Percentiles rank a stretch among this genome's conserved stretches.
Conservation (phyloP, 2,113 vertebrate species). For the Megalops atlanticus region DNA sequence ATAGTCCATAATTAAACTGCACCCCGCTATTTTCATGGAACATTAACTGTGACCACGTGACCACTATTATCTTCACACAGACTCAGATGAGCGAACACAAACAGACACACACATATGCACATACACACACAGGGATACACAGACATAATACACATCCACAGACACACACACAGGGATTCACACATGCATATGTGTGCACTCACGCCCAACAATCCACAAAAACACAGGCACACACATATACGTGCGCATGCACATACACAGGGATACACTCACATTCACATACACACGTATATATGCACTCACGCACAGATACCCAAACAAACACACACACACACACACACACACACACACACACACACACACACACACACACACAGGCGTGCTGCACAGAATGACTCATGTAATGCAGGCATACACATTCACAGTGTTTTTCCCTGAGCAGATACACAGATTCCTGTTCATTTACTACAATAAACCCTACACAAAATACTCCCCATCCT, state of each 20-base stretch:
- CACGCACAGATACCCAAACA: constrained; percentile 21
- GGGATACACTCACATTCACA: constrained; percentile 46
- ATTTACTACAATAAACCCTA: not conserved
- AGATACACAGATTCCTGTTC: not conserved
- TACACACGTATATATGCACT: constrained; percentile 20
- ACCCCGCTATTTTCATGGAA: constrained; percentile 96
- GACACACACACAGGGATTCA: constrained; percentile 29
- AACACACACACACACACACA: constrained; percentile 42
- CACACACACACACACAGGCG: constrained; percentile 45
- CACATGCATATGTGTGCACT: constrained; percentile 21
- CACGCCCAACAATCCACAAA: constrained; percentile 15
- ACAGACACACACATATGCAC: constrained; percentile 46
- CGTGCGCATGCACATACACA: constrained; percentile 13
- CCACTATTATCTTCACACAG: constrained; percentile 70
- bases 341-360: constrained; percentile 21
- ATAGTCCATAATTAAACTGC: constrained; percentile 89
- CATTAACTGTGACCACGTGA: constrained; percentile 91
- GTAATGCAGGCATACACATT: constrained; percentile 52
- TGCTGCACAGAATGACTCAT: too few relatives aligned
- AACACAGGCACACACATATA: constrained; percentile 42
- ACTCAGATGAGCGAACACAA: not conserved
- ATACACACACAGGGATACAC: constrained; percentile 26
- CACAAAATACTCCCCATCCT: not conserved
- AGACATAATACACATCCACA: constrained; percentile 4
- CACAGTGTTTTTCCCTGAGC: constrained; percentile 37